These are phyloP conservation scores for Labeo rohita DNA, from an alignment of 2,113 vertebrate species.

Conservation along the genomic window DNA sequence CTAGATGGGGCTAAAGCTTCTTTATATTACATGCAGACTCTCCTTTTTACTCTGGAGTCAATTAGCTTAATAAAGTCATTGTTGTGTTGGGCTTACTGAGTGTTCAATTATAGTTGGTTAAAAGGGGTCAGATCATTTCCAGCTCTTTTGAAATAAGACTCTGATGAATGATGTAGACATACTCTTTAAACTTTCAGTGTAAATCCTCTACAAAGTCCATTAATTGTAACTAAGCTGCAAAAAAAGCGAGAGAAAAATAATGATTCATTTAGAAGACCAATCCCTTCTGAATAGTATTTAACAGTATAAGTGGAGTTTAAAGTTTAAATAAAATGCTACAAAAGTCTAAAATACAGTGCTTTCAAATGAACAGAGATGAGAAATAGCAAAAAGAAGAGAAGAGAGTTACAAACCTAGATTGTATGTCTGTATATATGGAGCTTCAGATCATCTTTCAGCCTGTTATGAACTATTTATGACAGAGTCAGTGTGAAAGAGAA, in stretches of 20 bases:
- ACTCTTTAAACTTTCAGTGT: neutral
- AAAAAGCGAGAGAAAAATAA: neutral
- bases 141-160: neutral
- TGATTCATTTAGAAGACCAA: neutral
- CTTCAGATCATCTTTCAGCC: neutral
- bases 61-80: slow-evolving; percentile 6
- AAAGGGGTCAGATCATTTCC: neutral
- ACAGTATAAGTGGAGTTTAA: neutral
- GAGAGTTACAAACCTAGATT: neutral
- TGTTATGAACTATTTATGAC: neutral
- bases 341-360: neutral
- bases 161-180: neutral
- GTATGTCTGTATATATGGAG: neutral
- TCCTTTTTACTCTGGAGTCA: neutral
- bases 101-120: neutral
- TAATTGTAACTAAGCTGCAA: neutral
- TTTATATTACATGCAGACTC: neutral
- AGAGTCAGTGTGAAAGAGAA: neutral
- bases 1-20: slow-evolving; percentile 11
- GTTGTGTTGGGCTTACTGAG: neutral
- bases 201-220: neutral
- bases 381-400: neutral
- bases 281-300: neutral
- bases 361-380: neutral
- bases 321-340: neutral